Percentiles rank a stretch among this genome's conserved stretches.
These are phyloP conservation scores for Philypnodon macrostomus DNA, from an alignment of 2,797 vertebrate genomes.

Conservation along the genomic window DNA sequence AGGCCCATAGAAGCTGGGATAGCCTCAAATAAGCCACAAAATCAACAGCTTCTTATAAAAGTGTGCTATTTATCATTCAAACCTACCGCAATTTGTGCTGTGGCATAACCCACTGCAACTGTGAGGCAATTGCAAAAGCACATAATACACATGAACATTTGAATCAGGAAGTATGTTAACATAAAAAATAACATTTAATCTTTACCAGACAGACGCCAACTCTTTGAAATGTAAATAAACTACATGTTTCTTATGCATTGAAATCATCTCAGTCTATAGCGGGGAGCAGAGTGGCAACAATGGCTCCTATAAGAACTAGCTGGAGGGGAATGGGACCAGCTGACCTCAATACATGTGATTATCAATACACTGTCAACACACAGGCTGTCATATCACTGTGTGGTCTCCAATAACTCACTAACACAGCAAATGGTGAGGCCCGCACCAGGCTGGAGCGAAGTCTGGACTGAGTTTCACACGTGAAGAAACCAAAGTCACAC, in stretches of 20 bases:
- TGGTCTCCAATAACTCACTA: slow-evolving; percentile 30
- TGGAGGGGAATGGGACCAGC: slow-evolving; percentile 46
- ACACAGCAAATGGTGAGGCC: slow-evolving; percentile 46
- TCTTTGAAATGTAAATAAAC: slow-evolving; percentile 12
- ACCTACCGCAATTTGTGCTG: too few species aligned
- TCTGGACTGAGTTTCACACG: slow-evolving; percentile 12
- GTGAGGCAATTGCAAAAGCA: slow-evolving; percentile 34
- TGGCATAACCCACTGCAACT: too few species aligned
- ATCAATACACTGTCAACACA: slow-evolving; percentile 53
- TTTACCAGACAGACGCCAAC: slow-evolving; percentile 17
- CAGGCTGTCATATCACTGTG: slow-evolving; percentile 37
- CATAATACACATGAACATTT: slow-evolving; percentile 34
- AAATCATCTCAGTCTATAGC: slow-evolving; percentile 6
- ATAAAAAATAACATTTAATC: slow-evolving; percentile 19
- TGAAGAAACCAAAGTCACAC: slow-evolving; percentile 23
- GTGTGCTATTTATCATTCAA: too few species aligned
- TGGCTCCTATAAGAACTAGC: slow-evolving; percentile 44
- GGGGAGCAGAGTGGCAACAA: slow-evolving; percentile 18
- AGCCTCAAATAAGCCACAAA: too few species aligned
- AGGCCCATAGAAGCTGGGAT: too few species aligned
- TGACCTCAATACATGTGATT: slow-evolving; percentile 77
- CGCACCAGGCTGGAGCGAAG: slow-evolving; percentile 33
- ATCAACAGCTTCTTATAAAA: too few species aligned
- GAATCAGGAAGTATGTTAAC: slow-evolving; percentile 13
- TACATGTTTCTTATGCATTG: neutral